Conservation (phyloP, 2,797 vertebrate genomes). For the Arnoldichthys spilopterus region DNA sequence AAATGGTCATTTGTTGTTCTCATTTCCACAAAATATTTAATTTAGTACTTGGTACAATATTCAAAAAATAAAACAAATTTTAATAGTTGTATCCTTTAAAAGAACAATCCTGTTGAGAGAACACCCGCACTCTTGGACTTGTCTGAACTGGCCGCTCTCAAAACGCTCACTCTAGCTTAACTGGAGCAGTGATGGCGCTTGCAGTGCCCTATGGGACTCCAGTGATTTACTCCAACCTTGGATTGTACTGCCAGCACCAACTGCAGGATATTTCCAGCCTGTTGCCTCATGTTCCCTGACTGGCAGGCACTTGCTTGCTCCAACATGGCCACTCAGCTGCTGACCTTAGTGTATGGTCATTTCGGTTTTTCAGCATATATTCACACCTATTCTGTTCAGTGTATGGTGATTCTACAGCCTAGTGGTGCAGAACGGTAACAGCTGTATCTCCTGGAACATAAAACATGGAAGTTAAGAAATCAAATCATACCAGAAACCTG, state of each 20-base stretch:
- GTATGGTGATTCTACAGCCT: constrained; percentile 19
- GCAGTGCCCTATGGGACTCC: constrained; percentile 63
- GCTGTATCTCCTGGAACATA: constrained; percentile 22
- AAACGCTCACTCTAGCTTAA: constrained; percentile 44
- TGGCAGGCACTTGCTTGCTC: constrained; percentile 60
- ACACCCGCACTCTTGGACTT: constrained; percentile 3
- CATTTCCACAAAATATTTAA: neutral
- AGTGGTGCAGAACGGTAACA: neutral
- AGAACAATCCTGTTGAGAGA: constrained; percentile 30
- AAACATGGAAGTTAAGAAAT: constrained; percentile 14
- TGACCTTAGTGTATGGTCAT: constrained; percentile 45
- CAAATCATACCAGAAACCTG: constrained; percentile 47
- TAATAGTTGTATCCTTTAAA: neutral
- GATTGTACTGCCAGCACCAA: constrained; percentile 77
- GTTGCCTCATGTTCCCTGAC: constrained; percentile 74
- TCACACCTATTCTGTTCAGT: constrained; percentile 10
- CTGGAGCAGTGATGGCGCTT: constrained; percentile 64
- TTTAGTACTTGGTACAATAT: neutral
- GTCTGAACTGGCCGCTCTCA: constrained; percentile 9
- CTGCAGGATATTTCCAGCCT: constrained; percentile 81
- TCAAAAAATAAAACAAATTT: neutral
- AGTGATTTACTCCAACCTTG: constrained; percentile 75
- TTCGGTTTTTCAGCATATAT: constrained; percentile 39
- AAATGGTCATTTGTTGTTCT: neutral
- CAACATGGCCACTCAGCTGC: constrained; percentile 59